Conservation (phyloP, 2,113 vertebrate genomes). For the Vulpes ferrilata region DNA sequence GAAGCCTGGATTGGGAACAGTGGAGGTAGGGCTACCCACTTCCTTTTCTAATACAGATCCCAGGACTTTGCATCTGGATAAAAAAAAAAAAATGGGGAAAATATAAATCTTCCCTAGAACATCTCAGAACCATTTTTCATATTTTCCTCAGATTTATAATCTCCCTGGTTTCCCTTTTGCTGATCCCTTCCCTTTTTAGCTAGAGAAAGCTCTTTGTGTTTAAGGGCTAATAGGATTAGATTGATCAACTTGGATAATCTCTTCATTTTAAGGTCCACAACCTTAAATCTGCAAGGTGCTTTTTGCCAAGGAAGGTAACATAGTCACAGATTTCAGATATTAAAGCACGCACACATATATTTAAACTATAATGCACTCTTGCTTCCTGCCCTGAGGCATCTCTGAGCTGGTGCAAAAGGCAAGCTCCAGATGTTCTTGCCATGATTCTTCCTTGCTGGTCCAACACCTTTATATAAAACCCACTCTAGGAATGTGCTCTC, state of each 20-base stretch:
- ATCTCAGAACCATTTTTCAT: neutral
- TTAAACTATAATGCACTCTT: neutral
- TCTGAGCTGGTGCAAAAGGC: neutral
- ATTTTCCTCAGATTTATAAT: neutral
- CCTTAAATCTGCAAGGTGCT: neutral
- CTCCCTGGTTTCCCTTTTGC: neutral
- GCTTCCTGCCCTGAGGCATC: neutral
- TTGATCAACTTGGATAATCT: neutral
- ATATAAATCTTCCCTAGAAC: neutral
- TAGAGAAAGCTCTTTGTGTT: neutral
- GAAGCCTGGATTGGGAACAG: accelerated
- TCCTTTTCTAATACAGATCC: neutral
- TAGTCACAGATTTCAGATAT: neutral
- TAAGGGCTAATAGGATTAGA: neutral
- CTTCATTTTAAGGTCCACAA: neutral
- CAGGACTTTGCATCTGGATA: neutral
- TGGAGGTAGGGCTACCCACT: neutral
- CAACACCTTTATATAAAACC: neutral
- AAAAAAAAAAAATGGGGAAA: neutral
- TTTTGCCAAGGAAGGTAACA: neutral
- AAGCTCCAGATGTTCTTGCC: neutral
- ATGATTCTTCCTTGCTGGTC: neutral
- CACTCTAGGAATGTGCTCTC: neutral
- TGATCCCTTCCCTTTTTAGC: neutral
- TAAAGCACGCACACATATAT: neutral